These are phyloP conservation scores for Probosciger aterrimus DNA, from an alignment of 2,113 vertebrate species.

Conservation along the genomic window DNA sequence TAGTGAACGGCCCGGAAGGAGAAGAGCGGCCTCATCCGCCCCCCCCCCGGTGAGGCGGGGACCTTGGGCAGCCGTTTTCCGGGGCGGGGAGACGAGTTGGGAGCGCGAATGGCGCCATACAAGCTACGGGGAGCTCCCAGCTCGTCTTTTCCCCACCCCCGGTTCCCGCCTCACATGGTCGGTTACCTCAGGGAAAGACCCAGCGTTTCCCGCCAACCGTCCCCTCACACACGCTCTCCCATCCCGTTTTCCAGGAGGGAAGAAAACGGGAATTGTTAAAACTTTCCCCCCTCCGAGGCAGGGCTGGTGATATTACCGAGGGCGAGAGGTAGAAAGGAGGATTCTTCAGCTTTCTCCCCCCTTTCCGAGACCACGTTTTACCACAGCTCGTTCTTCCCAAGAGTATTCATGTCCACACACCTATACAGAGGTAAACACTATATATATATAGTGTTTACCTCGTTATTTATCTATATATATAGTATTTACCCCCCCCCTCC, in stretches of 20 bases:
- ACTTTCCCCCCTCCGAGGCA: not conserved
- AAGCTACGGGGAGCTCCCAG: fast-evolving
- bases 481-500: not conserved
- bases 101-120: fast-evolving
- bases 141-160: not conserved
- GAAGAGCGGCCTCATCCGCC: not conserved
- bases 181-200: not conserved
- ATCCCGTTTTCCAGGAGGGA: too few relatives aligned
- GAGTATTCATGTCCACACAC: not conserved
- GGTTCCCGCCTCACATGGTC: too few relatives aligned
- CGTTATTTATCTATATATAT: not conserved
- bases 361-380: not conserved
- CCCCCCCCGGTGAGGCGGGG: fast-evolving
- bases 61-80: not conserved
- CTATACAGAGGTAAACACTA: not conserved
- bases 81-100: fast-evolving
- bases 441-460: not conserved
- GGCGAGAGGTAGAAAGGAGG: not conserved
- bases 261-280: not conserved
- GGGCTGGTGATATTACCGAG: not conserved
- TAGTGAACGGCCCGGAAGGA: not conserved
- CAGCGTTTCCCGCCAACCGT: fast-evolving
- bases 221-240: not conserved
- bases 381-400: not conserved
- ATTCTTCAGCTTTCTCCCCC: not conserved